These are phyloP conservation scores for Hemicordylus capensis DNA, from an alignment of 2,113 vertebrate species.

Conservation along the genomic window DNA sequence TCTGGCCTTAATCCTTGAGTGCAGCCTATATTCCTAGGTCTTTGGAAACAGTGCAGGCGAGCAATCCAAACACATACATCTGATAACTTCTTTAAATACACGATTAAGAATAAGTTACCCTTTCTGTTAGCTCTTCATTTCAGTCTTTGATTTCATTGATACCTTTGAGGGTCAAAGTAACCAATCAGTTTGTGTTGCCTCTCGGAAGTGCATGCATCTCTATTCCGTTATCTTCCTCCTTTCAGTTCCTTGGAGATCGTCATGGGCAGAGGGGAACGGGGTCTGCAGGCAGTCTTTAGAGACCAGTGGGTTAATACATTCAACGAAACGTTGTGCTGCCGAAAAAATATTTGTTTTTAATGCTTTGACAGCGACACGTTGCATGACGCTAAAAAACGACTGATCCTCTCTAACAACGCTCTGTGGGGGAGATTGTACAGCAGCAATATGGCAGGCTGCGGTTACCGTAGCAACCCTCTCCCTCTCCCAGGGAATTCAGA, in stretches of 20 bases:
- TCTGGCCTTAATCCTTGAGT: not conserved
- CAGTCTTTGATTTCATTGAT: not conserved
- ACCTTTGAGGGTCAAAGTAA: not conserved
- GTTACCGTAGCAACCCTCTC: conserved; percentile 79
- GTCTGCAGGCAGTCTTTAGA: conserved; percentile 45
- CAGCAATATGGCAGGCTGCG: conserved; percentile 60
- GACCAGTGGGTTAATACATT: conserved; percentile 60
- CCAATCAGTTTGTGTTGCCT: not conserved
- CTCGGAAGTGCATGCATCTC: not conserved
- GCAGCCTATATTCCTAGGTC: not conserved
- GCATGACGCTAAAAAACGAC: conserved; percentile 63
- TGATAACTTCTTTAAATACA: not conserved
- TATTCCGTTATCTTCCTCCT: conserved; percentile 15
- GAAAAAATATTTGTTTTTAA: conserved; percentile 68
- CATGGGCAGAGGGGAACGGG: not conserved
- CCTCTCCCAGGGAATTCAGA: conserved; percentile 67
- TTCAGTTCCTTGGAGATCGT: conserved; percentile 42
- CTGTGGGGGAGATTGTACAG: conserved; percentile 56
- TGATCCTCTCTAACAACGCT: conserved; percentile 70
- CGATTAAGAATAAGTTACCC: not conserved
- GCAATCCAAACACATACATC: no score
- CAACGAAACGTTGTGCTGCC: conserved; percentile 58
- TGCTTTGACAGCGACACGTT: conserved; percentile 51
- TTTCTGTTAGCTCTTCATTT: not conserved
- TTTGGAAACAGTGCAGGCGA: not conserved